Evolutionary conservation across 2,797 vertebrate genomes (phyloP).

Genomic region (Gobionotothen gibberifrons): DNA sequence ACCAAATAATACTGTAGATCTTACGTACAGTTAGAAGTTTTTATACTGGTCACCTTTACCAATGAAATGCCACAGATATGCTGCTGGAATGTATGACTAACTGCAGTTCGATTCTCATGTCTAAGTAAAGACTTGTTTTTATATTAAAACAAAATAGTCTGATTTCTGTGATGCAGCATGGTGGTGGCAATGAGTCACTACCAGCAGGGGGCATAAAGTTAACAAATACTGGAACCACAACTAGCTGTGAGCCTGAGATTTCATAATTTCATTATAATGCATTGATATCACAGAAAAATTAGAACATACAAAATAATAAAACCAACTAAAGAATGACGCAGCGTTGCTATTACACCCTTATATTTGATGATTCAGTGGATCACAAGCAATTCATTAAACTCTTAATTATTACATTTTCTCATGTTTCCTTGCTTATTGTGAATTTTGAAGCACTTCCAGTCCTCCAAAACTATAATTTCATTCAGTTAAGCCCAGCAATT

Average conservation of each 20-base stretch:
- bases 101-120: neutral
- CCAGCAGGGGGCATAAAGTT: conserved; percentile 59
- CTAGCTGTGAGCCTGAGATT: conserved; percentile 20
- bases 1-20: neutral
- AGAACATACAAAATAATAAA: conserved; percentile 50
- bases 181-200: conserved; percentile 6
- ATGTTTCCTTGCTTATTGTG: conserved; percentile 37
- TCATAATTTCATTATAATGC: conserved; percentile 35
- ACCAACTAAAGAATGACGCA: conserved; percentile 38
- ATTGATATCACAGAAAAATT: conserved; percentile 20
- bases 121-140: neutral
- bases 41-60: conserved; percentile 11
- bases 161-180: neutral
- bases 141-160: neutral
- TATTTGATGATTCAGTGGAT: conserved; percentile 77
- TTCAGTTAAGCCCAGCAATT: conserved; percentile 56
- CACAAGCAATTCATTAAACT: conserved; percentile 72
- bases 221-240: conserved; percentile 11
- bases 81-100: neutral
- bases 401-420: conserved; percentile 66
- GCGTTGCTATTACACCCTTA: conserved; percentile 64
- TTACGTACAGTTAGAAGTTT: conserved; percentile 4
- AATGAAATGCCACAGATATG: neutral
- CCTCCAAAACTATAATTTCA: conserved; percentile 55
- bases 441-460: conserved; percentile 55